Evolutionary conservation across 2,113 vertebrate species (phyloP), one percentile per base, ranked within the genome.

Genomic region (Erpornis zantholeuca): DNA sequence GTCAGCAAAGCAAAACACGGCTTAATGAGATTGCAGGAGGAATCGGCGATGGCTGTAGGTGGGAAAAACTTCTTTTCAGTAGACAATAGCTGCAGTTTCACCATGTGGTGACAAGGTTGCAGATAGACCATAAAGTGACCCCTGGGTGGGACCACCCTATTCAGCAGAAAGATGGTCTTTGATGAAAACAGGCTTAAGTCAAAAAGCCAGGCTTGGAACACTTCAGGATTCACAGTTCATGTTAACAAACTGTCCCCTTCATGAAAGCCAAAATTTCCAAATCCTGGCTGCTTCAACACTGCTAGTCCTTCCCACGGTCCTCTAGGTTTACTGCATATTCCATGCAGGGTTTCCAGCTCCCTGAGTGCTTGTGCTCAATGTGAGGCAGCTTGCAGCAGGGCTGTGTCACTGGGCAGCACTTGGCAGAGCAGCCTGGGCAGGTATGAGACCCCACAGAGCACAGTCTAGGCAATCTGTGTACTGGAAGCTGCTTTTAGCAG

Each of bases 21-120:
- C 80, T 92, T 93, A 77, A 91, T 69, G 83, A 87, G 66, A 87
- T 64, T 76, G 85, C 93, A 72, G 92, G 80, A 94, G 42, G 40
- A 96, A 90, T 22, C 38, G 61, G 47, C 0, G 0, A 68, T 4
- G 15, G 42, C 35, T 64, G 21, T 86, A 70, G 53, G 53, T 88
- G 50, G 71, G 47, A 44, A 90, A 72, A 59, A 27, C 54, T 95
- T 82, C 45, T 47, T 77, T 63, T 63, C 63, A n/a, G 40, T 33
- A 36, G 1, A 2, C 18, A 54, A 14, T 8, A 86, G 64, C 50
- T 2, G 3, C 60, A 23, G 23, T 64, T 92, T 90, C 76, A 68
- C 50, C n/a, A 78, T 47, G 60, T 15, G 2, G 60, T 94, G 71
- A 50, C 19, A 59, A 78, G 25, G 52, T 29, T 94, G 64, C 50